A percentile compares a stretch with the other conserved stretches of the same genome.
phyloP scores from a whole-genome alignment of 2,888 invertebrate species.

The Pemphredon lugubris region DNA sequence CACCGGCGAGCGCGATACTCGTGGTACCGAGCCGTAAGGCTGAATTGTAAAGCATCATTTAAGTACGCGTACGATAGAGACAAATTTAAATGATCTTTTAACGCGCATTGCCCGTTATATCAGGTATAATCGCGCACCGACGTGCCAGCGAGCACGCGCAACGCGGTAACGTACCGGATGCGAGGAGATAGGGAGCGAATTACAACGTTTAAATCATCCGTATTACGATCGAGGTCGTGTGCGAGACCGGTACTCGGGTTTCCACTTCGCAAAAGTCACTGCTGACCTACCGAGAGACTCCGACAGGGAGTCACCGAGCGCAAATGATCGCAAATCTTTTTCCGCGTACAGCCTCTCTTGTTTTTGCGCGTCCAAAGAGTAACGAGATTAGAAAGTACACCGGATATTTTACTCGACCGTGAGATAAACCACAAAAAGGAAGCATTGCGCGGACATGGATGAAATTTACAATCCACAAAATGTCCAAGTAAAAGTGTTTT shows the following conservation, averaged over 20 bases:
- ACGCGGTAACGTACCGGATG: constrained; percentile 59
- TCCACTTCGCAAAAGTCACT: constrained; percentile 26
- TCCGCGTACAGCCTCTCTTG: too few species aligned
- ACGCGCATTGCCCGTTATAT: constrained; percentile 57
- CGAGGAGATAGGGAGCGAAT: constrained; percentile 61
- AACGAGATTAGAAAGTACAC: too few species aligned
- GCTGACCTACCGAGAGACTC: constrained; percentile 6
- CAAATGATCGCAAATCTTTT: too few species aligned
- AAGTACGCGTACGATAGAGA: constrained; percentile 46
- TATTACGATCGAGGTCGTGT: constrained; percentile 51
- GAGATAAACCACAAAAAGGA: too few species aligned
- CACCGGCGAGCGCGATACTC: too few species aligned
- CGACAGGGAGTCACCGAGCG: background rate
- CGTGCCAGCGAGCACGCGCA: constrained; percentile 56
- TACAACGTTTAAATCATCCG: constrained; percentile 62
- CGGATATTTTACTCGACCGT: too few species aligned
- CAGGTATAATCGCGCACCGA: constrained; percentile 46
- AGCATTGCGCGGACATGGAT: too few species aligned
- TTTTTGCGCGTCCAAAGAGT: too few species aligned
- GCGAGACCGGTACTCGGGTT: constrained; percentile 38
- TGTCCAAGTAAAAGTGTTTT: too few species aligned
- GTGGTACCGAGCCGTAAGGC: too few species aligned
- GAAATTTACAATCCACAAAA: too few species aligned
- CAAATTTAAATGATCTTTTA: constrained; percentile 55
- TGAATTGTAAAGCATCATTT: constrained; percentile 55